A percentile compares a stretch with the other conserved stretches of the same genome.
These are phyloP conservation scores for Idris sp. DNA, from an alignment of 1,140 invertebrate genomes.

Conservation along the genomic window DNA sequence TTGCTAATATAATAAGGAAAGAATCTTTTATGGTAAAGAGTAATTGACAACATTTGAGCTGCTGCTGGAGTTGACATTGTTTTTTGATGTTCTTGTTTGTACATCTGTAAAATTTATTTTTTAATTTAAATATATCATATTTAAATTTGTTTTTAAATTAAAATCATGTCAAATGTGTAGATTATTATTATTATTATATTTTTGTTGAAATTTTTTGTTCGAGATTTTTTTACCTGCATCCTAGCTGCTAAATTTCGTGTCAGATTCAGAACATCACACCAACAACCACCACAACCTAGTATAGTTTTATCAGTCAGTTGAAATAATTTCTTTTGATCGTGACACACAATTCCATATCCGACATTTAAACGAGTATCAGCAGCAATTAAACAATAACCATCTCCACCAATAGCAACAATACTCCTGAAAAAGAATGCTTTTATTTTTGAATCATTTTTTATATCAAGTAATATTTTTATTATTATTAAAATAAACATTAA, in stretches of 20 bases:
- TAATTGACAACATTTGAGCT: conserved; percentile 96
- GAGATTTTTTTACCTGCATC: conserved; percentile 84
- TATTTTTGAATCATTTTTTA: no score
- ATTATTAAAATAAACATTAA: no score
- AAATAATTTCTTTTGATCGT: conserved; percentile 92
- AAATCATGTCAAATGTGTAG: no score
- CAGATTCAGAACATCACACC: conserved; percentile 97
- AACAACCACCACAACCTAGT: conserved; percentile 94
- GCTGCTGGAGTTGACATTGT: conserved; percentile 94
- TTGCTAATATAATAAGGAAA: conserved; percentile 99
- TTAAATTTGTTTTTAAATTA: conserved; percentile 12
- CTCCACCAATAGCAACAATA: conserved; percentile 94
- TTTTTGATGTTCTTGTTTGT: conserved; percentile 96
- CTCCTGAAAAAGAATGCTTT: conserved; percentile 80
- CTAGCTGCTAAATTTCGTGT: conserved; percentile 91
- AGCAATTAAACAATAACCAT: conserved; percentile 81
- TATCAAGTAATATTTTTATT: no score
- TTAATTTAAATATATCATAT: conserved; percentile 12
- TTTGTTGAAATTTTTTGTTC: background rate
- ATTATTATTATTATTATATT: background rate
- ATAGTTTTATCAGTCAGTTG: conserved; percentile 89
- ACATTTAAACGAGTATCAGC: conserved; percentile 96
- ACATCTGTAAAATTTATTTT: conserved; percentile 84
- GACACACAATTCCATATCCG: conserved; percentile 93
- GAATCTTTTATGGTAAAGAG: conserved; percentile 97